Base-by-base conservation (phyloP, 2,797 vertebrate genomes). In the Danio choprae region DNA sequence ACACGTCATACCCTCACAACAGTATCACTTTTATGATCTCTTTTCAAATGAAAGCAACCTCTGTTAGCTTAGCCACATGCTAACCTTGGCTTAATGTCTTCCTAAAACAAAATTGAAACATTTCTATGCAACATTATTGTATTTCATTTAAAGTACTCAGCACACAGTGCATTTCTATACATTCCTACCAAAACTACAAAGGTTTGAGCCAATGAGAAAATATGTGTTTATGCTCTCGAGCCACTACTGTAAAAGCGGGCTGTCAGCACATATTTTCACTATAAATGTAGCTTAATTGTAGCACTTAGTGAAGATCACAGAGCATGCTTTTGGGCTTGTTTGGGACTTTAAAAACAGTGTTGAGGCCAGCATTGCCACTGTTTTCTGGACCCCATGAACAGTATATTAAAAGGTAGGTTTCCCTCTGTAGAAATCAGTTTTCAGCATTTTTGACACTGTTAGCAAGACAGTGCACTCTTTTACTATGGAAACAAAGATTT, bases 201-300 rank as follows among this genome's bases (percentile, higher is more conserved):
- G 36, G 29, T 60, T 46, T 48, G 13, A 13, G 11, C 18, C 56
- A 65, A 67, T 62, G 16, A 73, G 12, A 36, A 75, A 65, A 56
- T 36, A 43, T 18, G 7, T 62, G 46, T 70, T 44, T 48, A n/a
- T 70, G 41, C 50, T 74, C 60, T 48, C 41, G 44, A 56, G 44
- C 70, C 79, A 65, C 18, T 44, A 67, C 0, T 40, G 15, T 8
- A 40, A 43, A 67, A 74, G 51, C 43, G 41, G 22, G 41, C 63
- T 74, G 15, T 68, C n/a, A 60, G 55, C 40, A 46, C 64, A 13
- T 68, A 20, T 60, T 60, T 81, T 56, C 18, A 18, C 10, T 41
- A 67, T 68, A 62, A 62, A 63, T 72, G 12, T 74, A 51, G 10
- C 46, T 62, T 81, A 59, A 74, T 48, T 40, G 41, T 36, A 58